Base-by-base conservation (phyloP, 2,888 invertebrate genomes). In the Caenorhabditis sp. region DNA sequence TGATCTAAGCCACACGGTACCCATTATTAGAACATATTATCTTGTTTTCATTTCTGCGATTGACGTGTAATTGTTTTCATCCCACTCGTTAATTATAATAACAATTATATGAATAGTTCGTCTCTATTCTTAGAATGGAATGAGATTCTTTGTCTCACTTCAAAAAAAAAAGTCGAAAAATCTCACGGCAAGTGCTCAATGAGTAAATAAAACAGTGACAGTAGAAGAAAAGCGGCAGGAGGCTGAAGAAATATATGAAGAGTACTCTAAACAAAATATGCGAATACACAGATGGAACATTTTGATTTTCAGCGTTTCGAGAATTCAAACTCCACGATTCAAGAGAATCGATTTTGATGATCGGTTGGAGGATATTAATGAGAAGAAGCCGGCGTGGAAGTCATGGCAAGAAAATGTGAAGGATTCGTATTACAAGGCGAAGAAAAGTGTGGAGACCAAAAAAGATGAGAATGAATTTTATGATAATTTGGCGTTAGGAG, bases 301-400 rank as follows among this genome's bases (percentile, higher is more conserved):
- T n/a, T 5, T 10, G 26, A 36, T 36, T 58, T 21, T 1, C 43
- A 75, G 75, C 14, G 25, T 75, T 0, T 67, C 75, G 0, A 31
- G 63, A 20, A 60, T 65, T 1, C 50, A 59, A 58, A 64, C 73
- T 8, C 80, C 80, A 49, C 54, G 56, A 21, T 82, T 82, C 70
- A 78, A 79, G 25, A 58, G 85, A 43, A 78, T 86, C 58, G 84
- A 85, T 60, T 84, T 86, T 53, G 86, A 86, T 56, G 86, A 86
- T 63, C 61, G 84, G 59, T 64, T 82, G 8, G 79, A 81, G 21
- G 86, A 86, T 31, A 31, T 78, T 10, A 70, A 76, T 38, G 58
- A 63, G 20, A 74, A 75, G 8, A 85, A 85, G 57, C 85, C 86
- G 1, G 84, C 85, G n/a, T 85, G 83, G 83, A 83, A 85, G 56